Conservation (phyloP, 2,888 invertebrate genomes). For the Alcis repandata region DNA sequence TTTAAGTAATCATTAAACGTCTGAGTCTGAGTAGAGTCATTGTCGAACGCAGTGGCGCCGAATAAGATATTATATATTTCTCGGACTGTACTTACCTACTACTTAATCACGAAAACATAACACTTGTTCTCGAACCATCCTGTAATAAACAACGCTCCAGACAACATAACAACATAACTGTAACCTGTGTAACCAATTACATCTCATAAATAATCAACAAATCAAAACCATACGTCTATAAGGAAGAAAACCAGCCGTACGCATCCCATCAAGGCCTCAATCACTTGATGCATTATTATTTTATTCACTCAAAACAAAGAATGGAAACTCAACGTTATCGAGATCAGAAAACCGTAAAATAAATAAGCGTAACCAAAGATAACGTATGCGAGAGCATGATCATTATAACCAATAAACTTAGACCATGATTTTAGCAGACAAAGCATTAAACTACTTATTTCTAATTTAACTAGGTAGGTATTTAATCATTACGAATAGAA, state of each 20-base stretch:
- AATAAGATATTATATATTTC: too few relatives aligned
- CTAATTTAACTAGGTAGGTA: too few relatives aligned
- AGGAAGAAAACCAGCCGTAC: slow-evolving; percentile 23
- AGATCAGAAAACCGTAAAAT: slow-evolving; percentile 50
- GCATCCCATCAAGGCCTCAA: slow-evolving; percentile 38
- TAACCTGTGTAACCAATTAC: too few relatives aligned
- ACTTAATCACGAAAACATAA: too few relatives aligned
- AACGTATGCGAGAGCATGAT: neutral
- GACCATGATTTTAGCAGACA: neutral
- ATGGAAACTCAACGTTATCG: slow-evolving; percentile 44
- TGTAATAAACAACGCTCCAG: neutral
- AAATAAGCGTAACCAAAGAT: slow-evolving; percentile 33
- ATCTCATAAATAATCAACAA: neutral
- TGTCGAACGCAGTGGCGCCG: too few relatives aligned
- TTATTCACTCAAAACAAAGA: slow-evolving; percentile 39
- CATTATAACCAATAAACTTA: slow-evolving; percentile 5
- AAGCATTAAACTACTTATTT: too few relatives aligned
- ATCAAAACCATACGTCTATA: neutral
- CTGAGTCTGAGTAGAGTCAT: too few relatives aligned
- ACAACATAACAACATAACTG: neutral
- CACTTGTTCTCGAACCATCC: too few relatives aligned
- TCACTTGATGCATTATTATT: slow-evolving; percentile 31
- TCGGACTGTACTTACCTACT: too few relatives aligned
- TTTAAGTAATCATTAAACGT: too few relatives aligned
- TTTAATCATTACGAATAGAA: too few relatives aligned